These are phyloP conservation scores for Orthonyx spaldingii DNA, from an alignment of 2,113 vertebrate species.

Conservation along the genomic window DNA sequence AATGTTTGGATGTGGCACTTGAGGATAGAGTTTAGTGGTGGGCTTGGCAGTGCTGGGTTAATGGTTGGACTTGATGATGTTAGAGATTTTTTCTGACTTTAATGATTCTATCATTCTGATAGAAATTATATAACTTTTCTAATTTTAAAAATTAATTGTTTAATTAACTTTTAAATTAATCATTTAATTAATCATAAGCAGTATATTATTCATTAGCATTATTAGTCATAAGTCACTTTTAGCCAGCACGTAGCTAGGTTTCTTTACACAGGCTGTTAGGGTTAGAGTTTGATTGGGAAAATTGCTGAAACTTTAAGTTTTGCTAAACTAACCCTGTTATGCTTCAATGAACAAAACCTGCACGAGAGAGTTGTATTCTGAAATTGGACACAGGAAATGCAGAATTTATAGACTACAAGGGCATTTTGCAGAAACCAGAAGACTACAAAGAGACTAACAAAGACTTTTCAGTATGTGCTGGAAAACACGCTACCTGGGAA, in stretches of 20 bases:
- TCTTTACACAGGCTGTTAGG: neutral
- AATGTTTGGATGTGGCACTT: neutral
- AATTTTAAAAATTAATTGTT: neutral
- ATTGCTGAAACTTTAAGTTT: neutral
- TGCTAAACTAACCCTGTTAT: neutral
- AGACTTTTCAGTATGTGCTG: neutral
- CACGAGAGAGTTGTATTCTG: neutral
- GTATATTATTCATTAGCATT: neutral
- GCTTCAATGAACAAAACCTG: neutral
- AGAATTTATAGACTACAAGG: neutral
- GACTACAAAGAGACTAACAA: neutral
- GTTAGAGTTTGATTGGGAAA: neutral
- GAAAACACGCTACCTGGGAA: neutral
- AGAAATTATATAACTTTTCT: neutral
- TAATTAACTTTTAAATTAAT: neutral
- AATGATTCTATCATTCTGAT: neutral
- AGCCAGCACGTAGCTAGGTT: accelerated
- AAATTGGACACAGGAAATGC: neutral
- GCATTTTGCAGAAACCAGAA: neutral
- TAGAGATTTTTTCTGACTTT: neutral
- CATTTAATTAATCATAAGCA: neutral
- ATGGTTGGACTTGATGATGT: accelerated
- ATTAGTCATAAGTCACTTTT: neutral
- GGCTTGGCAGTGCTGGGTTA: neutral
- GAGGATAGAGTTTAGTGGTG: neutral